Conservation (phyloP, 2,888 invertebrate genomes). For the Epinotia bilunana region DNA sequence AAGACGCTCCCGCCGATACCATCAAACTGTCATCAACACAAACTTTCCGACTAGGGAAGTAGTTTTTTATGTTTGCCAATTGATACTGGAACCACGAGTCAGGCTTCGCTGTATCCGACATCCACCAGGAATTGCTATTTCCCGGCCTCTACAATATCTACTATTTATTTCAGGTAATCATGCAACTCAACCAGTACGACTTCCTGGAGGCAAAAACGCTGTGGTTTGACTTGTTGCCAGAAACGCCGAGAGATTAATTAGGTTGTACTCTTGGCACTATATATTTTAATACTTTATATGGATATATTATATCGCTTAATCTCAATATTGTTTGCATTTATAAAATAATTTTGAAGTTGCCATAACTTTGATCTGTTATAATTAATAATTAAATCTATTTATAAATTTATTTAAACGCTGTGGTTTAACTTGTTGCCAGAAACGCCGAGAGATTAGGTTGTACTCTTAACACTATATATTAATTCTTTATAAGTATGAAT, state of each 20-base stretch:
- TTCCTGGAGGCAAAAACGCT: slow-evolving; percentile 87
- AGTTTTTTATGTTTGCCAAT: too few species aligned
- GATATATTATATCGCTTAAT: slow-evolving; percentile 16
- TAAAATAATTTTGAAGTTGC: slow-evolving; percentile 33
- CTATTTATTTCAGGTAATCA: slow-evolving; percentile 82
- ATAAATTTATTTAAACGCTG: slow-evolving; percentile 75
- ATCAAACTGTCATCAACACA: too few species aligned
- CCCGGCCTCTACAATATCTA: too few species aligned
- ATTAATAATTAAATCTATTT: too few species aligned
- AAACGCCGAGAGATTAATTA: slow-evolving; percentile 72
- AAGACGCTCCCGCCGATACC: too few species aligned
- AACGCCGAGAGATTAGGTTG: slow-evolving; percentile 63
- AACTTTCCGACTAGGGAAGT: too few species aligned
- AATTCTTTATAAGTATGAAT: neutral
- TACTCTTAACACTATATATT: neutral
- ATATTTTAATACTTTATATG: neutral
- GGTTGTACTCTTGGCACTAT: slow-evolving; percentile 18
- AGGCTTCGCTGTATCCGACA: too few species aligned
- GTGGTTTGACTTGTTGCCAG: slow-evolving; percentile 90
- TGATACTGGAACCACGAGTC: too few species aligned
- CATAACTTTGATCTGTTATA: slow-evolving; percentile 52
- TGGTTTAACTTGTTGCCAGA: slow-evolving; percentile 90
- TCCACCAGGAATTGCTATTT: too few species aligned
- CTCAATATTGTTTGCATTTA: slow-evolving; percentile 35
- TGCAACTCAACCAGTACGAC: slow-evolving; percentile 87